Evolutionary conservation across 2,797 vertebrate genomes (phyloP).

Genomic region (Limnodromus scolopaceus): DNA sequence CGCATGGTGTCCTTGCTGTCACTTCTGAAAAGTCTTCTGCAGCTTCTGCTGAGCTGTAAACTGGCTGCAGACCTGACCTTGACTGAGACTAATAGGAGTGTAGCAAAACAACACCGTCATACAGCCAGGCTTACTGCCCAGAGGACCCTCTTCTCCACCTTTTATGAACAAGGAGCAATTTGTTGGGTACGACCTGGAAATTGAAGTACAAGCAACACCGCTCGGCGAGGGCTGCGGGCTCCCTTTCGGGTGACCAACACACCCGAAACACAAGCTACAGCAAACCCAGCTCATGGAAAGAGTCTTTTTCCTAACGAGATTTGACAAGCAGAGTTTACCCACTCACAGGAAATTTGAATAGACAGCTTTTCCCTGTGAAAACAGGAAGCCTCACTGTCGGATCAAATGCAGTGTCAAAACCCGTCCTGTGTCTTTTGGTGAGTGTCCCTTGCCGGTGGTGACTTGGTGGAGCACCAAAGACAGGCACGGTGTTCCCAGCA

Average conservation of each 20-base stretch:
- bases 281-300: not conserved
- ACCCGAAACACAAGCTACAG: not conserved
- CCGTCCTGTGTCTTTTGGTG: not conserved
- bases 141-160: not conserved
- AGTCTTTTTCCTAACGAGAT: not conserved
- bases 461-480: not conserved
- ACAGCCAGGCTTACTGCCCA: not conserved
- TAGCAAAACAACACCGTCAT: not conserved
- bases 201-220: not conserved
- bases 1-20: fast-evolving
- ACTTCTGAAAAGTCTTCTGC: not conserved
- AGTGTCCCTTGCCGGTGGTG: not conserved
- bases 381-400: not conserved
- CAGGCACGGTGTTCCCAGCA: not conserved
- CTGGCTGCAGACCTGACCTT: not conserved
- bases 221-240: not conserved
- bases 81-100: fast-evolving
- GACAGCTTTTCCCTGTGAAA: slow-evolving; percentile 19
- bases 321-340: slow-evolving; percentile 49
- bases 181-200: slow-evolving; percentile 24
- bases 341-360: not conserved
- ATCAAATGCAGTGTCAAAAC: not conserved
- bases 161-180: not conserved
- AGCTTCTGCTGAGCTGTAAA: not conserved
- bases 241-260: slow-evolving; percentile 9